Percentiles rank a stretch among this genome's conserved stretches.
Evolutionary conservation across 2,888 invertebrate genomes (phyloP).

Genomic region (Seladonia tumulorum): DNA sequence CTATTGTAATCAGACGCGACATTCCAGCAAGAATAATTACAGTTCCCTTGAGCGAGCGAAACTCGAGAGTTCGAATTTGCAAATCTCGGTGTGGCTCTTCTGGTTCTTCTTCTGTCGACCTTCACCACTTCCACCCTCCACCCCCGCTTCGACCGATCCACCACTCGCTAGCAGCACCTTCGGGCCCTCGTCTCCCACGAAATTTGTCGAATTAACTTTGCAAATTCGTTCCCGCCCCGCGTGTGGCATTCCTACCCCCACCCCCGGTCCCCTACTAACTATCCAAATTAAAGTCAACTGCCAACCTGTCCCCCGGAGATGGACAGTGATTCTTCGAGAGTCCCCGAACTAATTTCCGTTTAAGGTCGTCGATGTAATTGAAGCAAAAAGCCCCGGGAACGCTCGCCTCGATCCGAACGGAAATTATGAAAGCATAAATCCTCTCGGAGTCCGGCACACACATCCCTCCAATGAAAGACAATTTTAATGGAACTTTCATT

Average conservation of each 20-base stretch:
- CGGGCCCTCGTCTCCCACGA: constrained; percentile 23
- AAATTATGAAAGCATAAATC: neutral
- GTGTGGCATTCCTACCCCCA: neutral
- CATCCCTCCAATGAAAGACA: neutral
- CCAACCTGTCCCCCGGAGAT: neutral
- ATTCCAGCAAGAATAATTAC: constrained; percentile 65
- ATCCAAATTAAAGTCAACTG: constrained; percentile 31
- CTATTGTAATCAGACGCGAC: constrained; percentile 64
- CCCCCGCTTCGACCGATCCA: neutral
- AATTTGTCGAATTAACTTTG: constrained; percentile 60
- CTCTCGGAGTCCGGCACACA: neutral
- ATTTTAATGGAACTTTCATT: neutral
- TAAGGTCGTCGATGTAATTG: neutral
- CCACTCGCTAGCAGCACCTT: neutral
- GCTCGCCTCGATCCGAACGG: neutral
- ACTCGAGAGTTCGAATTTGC: constrained; percentile 39
- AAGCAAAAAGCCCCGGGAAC: constrained; percentile 10
- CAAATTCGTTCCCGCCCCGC: constrained; percentile 40
- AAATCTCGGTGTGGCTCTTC: constrained; percentile 12
- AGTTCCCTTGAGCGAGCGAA: constrained; percentile 13
- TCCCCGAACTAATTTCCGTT: constrained; percentile 35
- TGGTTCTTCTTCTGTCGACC: constrained; percentile 20
- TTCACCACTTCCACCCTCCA: neutral
- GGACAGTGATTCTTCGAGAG: constrained; percentile 29
- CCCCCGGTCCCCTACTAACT: neutral